Percentiles rank a stretch among this genome's conserved stretches.
Conservation (phyloP, 2,888 invertebrate genomes). For the Deilephila elpenor region DNA sequence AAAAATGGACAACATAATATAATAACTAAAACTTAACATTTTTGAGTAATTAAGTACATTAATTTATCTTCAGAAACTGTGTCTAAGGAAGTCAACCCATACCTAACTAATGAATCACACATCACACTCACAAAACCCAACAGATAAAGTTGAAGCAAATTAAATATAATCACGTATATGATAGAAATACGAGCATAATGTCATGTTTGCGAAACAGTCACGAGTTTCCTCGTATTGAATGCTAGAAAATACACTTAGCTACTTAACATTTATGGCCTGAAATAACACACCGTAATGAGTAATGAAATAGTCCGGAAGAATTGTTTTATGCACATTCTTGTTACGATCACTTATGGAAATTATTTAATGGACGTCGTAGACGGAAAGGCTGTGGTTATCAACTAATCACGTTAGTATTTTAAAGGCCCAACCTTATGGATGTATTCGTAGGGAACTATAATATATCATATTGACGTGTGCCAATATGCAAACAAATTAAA, state of each 20-base stretch:
- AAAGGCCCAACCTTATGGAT: too few species aligned
- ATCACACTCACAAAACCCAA: not conserved
- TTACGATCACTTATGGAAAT: constrained; percentile 36
- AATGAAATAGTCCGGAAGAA: constrained; percentile 15
- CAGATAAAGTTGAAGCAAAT: not conserved
- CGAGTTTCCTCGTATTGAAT: constrained; percentile 35
- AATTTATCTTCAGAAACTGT: not conserved
- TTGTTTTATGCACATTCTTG: constrained; percentile 34
- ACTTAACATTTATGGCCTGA: constrained; percentile 60
- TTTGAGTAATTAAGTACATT: not conserved
- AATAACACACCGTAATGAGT: constrained; percentile 50
- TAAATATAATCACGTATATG: constrained; percentile 38
- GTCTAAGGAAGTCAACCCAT: not conserved
- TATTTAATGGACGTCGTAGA: not conserved
- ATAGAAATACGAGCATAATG: constrained; percentile 43
- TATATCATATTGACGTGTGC: too few species aligned
- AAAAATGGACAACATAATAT: too few species aligned
- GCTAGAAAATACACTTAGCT: constrained; percentile 51
- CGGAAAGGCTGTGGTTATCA: not conserved
- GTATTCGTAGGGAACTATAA: too few species aligned
- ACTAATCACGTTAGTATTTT: not conserved
- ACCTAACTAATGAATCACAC: constrained; percentile 2
- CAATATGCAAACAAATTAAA: too few species aligned
- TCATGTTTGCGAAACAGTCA: constrained; percentile 42
- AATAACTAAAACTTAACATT: not conserved